These are phyloP conservation scores for Schlechtendalia chinensis DNA, from an alignment of 1,140 invertebrate genomes.

Conservation along the genomic window DNA sequence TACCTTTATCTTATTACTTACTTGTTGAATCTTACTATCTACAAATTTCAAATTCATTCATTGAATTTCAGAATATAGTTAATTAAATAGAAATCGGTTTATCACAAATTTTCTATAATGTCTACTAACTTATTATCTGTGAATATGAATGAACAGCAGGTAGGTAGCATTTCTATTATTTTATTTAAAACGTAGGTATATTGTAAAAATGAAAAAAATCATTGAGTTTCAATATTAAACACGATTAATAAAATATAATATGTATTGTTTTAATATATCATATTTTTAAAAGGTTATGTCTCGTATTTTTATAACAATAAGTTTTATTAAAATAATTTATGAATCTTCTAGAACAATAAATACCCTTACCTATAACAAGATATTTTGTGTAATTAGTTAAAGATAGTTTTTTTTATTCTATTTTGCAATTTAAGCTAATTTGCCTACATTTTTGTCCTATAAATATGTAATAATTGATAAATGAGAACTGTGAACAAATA, in stretches of 20 bases:
- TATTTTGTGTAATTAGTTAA: neutral
- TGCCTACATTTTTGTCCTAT: neutral
- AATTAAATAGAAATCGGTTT: too few relatives aligned
- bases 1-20: too few relatives aligned
- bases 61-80: too few relatives aligned
- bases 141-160: neutral
- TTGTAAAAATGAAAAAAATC: neutral
- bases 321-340: neutral
- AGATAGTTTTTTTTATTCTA: neutral
- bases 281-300: too few relatives aligned
- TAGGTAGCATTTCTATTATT: neutral
- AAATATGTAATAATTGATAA: neutral
- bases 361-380: too few relatives aligned
- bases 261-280: too few relatives aligned
- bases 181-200: neutral
- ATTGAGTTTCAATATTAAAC: too few relatives aligned
- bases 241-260: too few relatives aligned
- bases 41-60: too few relatives aligned
- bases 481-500: neutral
- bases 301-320: neutral
- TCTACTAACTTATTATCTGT: conserved; percentile 26
- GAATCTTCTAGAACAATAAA: too few relatives aligned
- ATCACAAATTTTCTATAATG: neutral
- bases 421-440: neutral
- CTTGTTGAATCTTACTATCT: too few relatives aligned